Conservation (phyloP, 2,113 vertebrate genomes). For the cat (Felis catus) region DNA sequence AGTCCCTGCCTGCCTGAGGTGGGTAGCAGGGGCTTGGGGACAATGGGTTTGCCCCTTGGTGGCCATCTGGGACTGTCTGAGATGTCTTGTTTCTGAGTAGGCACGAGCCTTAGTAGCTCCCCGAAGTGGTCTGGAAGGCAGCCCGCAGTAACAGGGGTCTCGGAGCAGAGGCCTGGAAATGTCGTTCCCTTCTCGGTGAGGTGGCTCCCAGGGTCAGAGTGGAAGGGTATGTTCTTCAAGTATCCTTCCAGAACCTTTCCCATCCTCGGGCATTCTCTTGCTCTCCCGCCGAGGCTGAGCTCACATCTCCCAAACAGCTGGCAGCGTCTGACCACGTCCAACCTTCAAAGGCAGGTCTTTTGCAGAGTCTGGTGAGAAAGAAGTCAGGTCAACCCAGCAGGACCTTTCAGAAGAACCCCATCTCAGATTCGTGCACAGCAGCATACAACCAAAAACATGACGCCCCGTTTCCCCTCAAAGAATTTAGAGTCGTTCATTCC, state of each 20-base stretch:
- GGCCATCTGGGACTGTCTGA: not conserved
- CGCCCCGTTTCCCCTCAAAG: not conserved
- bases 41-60: not conserved
- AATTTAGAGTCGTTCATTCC: not conserved
- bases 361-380: not conserved
- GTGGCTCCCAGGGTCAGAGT: not conserved
- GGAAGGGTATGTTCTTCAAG: not conserved
- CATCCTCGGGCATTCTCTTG: not conserved
- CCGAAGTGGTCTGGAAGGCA: not conserved
- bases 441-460: not conserved
- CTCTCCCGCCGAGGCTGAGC: not conserved
- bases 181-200: not conserved
- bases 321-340: not conserved
- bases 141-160: not conserved
- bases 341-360: not conserved
- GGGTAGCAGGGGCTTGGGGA: not conserved
- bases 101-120: not conserved
- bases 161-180: not conserved
- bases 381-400: not conserved
- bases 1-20: not conserved
- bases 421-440: not conserved
- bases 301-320: not conserved
- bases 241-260: not conserved
- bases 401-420: not conserved
- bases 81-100: not conserved